These are phyloP conservation scores for Vanessa tameamea DNA, from an alignment of 1,140 invertebrate species.

Conservation along the genomic window DNA sequence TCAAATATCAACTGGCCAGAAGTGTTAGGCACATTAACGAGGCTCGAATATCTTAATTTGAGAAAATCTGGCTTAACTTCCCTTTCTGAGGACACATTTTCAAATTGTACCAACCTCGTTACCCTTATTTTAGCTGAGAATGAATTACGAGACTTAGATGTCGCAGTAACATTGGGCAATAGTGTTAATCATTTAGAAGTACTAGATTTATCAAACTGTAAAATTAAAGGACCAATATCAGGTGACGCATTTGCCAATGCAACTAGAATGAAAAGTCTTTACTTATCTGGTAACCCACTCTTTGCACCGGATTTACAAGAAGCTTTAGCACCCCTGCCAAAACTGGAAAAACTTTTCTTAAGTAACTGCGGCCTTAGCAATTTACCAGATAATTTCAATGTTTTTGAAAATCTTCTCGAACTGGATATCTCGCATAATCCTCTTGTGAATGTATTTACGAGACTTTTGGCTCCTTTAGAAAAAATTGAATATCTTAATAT, in stretches of 20 bases:
- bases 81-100: constrained; percentile 84
- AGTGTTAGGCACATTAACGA: constrained; percentile 81
- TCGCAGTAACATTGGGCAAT: constrained; percentile 83
- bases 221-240: constrained; percentile 84
- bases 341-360: constrained; percentile 84
- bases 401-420: constrained; percentile 84
- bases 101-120: constrained; percentile 84
- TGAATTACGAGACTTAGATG: constrained; percentile 84
- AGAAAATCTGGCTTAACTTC: constrained; percentile 83
- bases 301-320: constrained; percentile 85
- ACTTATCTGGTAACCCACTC: constrained; percentile 85
- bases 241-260: constrained; percentile 86
- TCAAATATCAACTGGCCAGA: constrained; percentile 82
- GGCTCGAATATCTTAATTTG: constrained; percentile 85
- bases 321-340: constrained; percentile 84
- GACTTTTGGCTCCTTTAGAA: constrained; percentile 84
- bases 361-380: constrained; percentile 84
- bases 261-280: constrained; percentile 84
- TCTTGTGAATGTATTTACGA: constrained; percentile 85
- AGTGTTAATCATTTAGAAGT: constrained; percentile 85
- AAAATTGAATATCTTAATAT: constrained; percentile 87
- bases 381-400: constrained; percentile 85
- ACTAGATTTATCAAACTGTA: constrained; percentile 86
- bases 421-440: constrained; percentile 87
- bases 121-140: constrained; percentile 85